Conservation (phyloP, 1,140 invertebrate genomes). For the Helicoverpa zea region DNA sequence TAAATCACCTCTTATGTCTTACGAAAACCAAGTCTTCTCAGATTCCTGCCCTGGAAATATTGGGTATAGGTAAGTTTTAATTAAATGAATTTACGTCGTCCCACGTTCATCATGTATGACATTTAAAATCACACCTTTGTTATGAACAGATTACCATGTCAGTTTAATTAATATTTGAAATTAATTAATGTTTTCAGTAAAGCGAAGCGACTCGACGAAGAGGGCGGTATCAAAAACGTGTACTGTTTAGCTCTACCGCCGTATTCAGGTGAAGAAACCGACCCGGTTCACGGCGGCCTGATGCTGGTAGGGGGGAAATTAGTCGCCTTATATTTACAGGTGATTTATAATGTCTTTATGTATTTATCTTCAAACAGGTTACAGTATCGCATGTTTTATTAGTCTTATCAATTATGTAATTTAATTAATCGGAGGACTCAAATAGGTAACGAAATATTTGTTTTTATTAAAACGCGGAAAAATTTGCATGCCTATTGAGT, state of each 20-base stretch:
- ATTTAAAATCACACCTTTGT: background rate
- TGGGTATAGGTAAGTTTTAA: constrained; percentile 59
- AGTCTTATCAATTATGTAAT: too few species aligned
- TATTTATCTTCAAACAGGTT: background rate
- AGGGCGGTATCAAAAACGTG: constrained; percentile 60
- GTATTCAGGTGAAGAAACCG: constrained; percentile 65
- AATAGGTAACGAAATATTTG: too few species aligned
- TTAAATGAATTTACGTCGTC: background rate
- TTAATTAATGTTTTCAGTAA: constrained; percentile 50
- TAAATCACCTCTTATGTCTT: constrained; percentile 59
- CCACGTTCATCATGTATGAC: background rate
- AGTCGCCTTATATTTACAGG: constrained; percentile 74
- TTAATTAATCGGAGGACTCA: too few species aligned
- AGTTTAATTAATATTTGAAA: background rate
- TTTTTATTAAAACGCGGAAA: too few species aligned
- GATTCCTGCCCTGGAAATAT: constrained; percentile 66
- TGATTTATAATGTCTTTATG: constrained; percentile 22
- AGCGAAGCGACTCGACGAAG: constrained; percentile 51
- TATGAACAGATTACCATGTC: background rate
- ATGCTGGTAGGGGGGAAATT: constrained; percentile 73
- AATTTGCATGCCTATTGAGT: too few species aligned
- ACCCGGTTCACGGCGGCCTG: constrained; percentile 70
- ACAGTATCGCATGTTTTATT: too few species aligned
- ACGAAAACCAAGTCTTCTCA: constrained; percentile 64
- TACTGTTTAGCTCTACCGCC: constrained; percentile 72